Evolutionary conservation across 2,113 vertebrate species (phyloP), one percentile per base, ranked within the genome.

Genomic region (Nestor notabilis): DNA sequence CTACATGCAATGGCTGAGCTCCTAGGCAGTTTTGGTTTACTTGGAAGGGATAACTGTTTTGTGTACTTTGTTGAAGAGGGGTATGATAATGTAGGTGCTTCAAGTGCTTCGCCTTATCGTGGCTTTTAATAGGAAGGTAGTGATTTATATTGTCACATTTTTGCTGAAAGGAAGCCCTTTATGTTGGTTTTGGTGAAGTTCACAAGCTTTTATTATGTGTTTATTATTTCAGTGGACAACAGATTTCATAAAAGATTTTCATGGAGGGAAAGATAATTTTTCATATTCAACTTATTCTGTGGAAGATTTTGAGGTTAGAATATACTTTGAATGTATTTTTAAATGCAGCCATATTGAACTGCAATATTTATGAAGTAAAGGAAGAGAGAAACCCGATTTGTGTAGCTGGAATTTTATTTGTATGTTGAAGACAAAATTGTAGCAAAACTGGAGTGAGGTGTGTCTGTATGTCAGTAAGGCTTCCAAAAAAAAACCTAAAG

Each of bases 401-500:
- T 63, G 39, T 68, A n/a, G 6, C 11, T 80, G 53, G 41, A 55
- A 60, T 60, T 74, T 72, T 6, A 14, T 80, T 84, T 52, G 10
- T 61, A 12, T 0, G 0, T 47, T 79, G 17, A 72, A 55, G n/a
- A 72, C 35, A 60, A 55, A 33, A 60, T 53, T 0, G 1, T 43
- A 47, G 23, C 17, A 21, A 79, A 47, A 52, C 55, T 63, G 43
- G 55, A 87, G 31, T 24, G 21, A 41, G 5, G 5, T 46, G 11
- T 58, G 13, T 46, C 55, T 56, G 17, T 49, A 41, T 69, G 61
- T 55, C 9, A 75, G 10, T 69, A 27, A 64, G 49, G 23, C 33
- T 58, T 56, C 21, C 4, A 33, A 43, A 70, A 79, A 33, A 44
- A 39, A 8, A 24, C 21, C 70, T 28, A 58, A 37, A 12, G 31